phyloP scores from a whole-genome alignment of 2,113 vertebrate genomes.

The Nerophis ophidion region DNA sequence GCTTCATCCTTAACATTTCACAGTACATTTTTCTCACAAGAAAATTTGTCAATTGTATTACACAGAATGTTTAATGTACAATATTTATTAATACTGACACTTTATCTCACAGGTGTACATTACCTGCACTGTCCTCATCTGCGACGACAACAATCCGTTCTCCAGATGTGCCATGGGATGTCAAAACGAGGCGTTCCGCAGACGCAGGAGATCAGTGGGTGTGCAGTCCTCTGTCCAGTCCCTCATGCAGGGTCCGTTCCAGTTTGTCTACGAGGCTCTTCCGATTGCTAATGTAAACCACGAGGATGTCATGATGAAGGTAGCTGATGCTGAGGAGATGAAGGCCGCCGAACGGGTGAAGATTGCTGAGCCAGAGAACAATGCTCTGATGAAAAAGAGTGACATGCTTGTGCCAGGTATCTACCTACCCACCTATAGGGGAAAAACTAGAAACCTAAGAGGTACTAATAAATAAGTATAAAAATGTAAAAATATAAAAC shows the following conservation, averaged over 20 bases:
- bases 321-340: background rate
- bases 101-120: constrained; percentile 48
- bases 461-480: too few relatives aligned
- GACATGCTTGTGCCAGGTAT: background rate
- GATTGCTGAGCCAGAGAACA: background rate
- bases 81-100: too few relatives aligned
- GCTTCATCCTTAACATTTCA: too few relatives aligned
- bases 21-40: too few relatives aligned
- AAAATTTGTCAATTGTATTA: too few relatives aligned
- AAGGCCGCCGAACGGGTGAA: background rate
- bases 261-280: constrained; percentile 17
- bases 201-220: constrained; percentile 37
- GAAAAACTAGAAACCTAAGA: too few relatives aligned
- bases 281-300: background rate
- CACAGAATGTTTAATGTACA: too few relatives aligned
- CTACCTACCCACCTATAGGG: constrained; percentile 11
- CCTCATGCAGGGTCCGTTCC: constrained; percentile 68
- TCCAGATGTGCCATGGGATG: constrained; percentile 71
- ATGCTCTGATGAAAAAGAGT: background rate
- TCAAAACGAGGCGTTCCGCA: constrained; percentile 17
- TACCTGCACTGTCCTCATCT: constrained; percentile 64
- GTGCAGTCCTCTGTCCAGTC: constrained; percentile 54
- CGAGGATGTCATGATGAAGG: background rate
- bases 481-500: too few relatives aligned
- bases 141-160: constrained; percentile 37